Evolutionary conservation across 2,797 vertebrate genomes (phyloP).

Genomic region (Melanitta fusca): DNA sequence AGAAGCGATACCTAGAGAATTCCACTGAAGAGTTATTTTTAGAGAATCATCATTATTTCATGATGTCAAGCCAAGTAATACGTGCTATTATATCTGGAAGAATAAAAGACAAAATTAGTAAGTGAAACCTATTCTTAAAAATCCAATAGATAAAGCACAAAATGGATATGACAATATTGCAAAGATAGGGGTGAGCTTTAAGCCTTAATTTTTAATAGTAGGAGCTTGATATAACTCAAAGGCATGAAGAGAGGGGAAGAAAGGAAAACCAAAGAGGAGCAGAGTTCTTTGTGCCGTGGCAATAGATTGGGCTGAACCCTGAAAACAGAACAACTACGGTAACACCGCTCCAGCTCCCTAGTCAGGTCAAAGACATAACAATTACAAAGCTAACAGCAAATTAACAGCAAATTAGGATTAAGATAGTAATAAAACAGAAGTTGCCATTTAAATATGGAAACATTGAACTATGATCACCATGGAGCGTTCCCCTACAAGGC

Average conservation of each 20-base stretch:
- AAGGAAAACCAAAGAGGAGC: neutral
- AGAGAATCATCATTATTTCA: neutral
- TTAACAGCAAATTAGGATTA: neutral
- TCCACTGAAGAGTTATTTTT: neutral
- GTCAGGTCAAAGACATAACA: too few species aligned
- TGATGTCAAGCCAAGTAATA: neutral
- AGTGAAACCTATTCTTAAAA: conserved; percentile 25
- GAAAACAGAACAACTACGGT: neutral
- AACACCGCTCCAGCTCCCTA: neutral
- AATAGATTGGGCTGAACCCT: neutral
- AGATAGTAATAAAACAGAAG: neutral
- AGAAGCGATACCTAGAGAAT: neutral
- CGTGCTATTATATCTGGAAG: neutral
- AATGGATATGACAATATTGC: neutral
- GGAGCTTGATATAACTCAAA: neutral
- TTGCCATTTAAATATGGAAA: neutral
- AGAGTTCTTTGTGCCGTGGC: neutral
- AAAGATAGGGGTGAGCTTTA: neutral
- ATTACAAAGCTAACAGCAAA: neutral
- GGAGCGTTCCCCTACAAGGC: neutral
- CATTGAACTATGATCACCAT: accelerated
- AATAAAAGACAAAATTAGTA: conserved; percentile 31
- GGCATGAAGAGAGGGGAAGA: neutral
- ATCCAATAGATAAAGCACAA: neutral
- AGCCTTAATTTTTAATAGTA: neutral